Evolutionary conservation across 2,888 invertebrate species (phyloP), one percentile per base, ranked within the genome.

Genomic region (Zhengitettix transpicula): DNA sequence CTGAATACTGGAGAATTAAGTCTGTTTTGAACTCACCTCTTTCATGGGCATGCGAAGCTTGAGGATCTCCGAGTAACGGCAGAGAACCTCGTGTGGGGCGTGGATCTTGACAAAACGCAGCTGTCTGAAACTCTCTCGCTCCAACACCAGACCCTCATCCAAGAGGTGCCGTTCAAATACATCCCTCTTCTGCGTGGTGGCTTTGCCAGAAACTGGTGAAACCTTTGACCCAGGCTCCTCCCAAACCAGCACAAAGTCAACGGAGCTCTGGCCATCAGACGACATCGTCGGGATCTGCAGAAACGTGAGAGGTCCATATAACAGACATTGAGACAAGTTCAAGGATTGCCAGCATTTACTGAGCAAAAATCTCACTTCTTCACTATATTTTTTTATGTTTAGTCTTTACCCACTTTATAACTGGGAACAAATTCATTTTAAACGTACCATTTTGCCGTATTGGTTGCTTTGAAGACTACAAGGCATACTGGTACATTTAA

Each of bases 1-100:
- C 44, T 55, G 1, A 11, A 10, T 17, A 17, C 15, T 60, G 40
- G 14, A 60, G 52, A 16, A n/a, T 40, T 28, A 40, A n/a, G 15
- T 15, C 55, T 52, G 40, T 61, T 15, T 66, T 14, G 12, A 47
- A n/a, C 28, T 69, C 70, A 84, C 84, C 75, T 80, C 76, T 73
- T 82, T 86, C 71, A 89, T 83, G 53, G 88, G 88, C 79, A 89
- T 78, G 69, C 85, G 79, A 44, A 89, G 76, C 71, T 87, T 87
- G 66, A 89, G 77, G 63, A 87, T 81, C 72, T 89, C 89, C 44
- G 84, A 82, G 71, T 87, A 88, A 65, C 85, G 77, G 61, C 81
- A 78, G 17, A 87, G 71, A 1, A 89, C 83, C 66, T 85, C 83
- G 68, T 75, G 74, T 0, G 88, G 84, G 0, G 85, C 86, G 70